A percentile compares a stretch with the other conserved stretches of the same genome.
Conservation (phyloP, 2,888 invertebrate genomes). For the Endotricha flammealis region DNA sequence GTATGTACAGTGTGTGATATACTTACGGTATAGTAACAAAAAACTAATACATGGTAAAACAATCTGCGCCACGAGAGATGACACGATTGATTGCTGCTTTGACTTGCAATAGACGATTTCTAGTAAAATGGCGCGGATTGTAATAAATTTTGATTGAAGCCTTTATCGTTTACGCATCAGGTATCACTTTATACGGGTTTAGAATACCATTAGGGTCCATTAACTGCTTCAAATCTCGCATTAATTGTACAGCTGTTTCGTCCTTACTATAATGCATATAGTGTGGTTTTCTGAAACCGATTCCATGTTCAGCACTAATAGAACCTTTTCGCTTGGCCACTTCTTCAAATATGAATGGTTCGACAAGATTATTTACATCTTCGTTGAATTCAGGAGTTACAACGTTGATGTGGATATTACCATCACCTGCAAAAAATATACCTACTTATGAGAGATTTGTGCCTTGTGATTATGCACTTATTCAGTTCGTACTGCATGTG, state of each 20-base stretch:
- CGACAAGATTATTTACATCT: constrained; percentile 81
- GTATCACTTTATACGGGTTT: constrained; percentile 95
- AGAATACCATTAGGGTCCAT: constrained; percentile 96
- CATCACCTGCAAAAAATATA: constrained; percentile 82
- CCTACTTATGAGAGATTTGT: not conserved
- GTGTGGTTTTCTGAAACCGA: constrained; percentile 91
- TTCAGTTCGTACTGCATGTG: too few species aligned
- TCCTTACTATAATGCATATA: constrained; percentile 89
- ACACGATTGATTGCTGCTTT: too few species aligned
- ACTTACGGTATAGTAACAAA: too few species aligned
- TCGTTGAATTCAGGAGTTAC: constrained; percentile 81
- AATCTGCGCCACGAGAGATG: too few species aligned
- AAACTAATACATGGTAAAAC: too few species aligned
- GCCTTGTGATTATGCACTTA: not conserved
- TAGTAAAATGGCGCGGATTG: too few species aligned
- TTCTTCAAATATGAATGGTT: constrained; percentile 93
- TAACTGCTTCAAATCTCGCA: constrained; percentile 88
- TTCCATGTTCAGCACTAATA: constrained; percentile 97
- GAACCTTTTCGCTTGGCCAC: constrained; percentile 89
- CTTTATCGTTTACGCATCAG: constrained; percentile 29
- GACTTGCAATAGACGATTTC: too few species aligned
- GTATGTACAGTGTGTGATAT: too few species aligned
- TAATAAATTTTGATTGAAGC: too few species aligned
- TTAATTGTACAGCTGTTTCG: constrained; percentile 82
- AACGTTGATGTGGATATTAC: constrained; percentile 95